Conservation (phyloP, 2,113 vertebrate genomes). For the Chloebia gouldiae region DNA sequence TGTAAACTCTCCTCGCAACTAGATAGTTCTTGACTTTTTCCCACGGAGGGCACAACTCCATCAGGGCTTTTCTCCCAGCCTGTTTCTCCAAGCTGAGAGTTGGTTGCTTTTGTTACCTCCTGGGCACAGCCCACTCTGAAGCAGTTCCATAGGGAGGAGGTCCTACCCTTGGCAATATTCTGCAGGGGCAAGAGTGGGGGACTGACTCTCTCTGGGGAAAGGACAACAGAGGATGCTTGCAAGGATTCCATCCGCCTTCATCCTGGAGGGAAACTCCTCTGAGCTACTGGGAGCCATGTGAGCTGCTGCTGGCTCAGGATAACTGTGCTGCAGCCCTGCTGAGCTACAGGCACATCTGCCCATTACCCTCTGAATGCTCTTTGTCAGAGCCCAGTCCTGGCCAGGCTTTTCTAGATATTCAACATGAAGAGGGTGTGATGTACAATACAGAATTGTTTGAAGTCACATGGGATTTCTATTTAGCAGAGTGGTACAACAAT, state of each 20-base stretch:
- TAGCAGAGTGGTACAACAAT: background rate
- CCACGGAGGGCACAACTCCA: background rate
- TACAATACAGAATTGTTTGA: background rate
- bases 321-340: background rate
- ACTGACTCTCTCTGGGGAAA: background rate
- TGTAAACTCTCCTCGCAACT: background rate
- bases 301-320: background rate
- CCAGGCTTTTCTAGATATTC: background rate
- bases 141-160: background rate
- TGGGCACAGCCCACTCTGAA: background rate
- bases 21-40: background rate
- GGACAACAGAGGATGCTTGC: background rate
- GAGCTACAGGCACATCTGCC: background rate
- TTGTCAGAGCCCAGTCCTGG: background rate
- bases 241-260: background rate
- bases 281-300: background rate
- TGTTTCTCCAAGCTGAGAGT: background rate
- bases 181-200: background rate
- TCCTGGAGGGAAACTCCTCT: background rate
- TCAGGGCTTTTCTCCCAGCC: background rate
- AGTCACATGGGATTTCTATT: rapidly evolving
- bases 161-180: background rate
- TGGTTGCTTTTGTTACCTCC: background rate
- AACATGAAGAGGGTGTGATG: background rate
- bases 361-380: background rate